These are phyloP conservation scores for Pyralis farinalis DNA, from an alignment of 2,888 invertebrate genomes.

Conservation along the genomic window DNA sequence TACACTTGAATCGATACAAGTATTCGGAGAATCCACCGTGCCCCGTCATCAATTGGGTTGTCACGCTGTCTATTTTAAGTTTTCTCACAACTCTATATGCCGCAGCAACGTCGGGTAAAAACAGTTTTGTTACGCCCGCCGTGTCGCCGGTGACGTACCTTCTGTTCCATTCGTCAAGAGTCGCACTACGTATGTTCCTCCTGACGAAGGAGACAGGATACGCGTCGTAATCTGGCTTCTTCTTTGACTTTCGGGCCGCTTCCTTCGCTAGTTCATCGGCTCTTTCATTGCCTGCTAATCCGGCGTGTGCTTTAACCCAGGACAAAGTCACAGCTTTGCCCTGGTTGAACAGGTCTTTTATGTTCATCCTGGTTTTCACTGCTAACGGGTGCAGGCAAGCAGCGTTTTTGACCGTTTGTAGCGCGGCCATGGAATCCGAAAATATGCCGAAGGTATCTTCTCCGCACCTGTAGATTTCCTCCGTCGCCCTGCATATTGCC, in stretches of 20 bases:
- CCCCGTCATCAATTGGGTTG: neutral
- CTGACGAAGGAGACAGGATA: constrained; percentile 14
- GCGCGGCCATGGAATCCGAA: constrained; percentile 12
- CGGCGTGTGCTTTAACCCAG: constrained; percentile 20
- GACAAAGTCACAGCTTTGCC: constrained; percentile 2
- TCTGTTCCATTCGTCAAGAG: constrained; percentile 5
- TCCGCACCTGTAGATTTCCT: neutral
- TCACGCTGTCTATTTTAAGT: neutral
- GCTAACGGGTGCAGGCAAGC: constrained; percentile 13
- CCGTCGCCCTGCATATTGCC: constrained; percentile 9
- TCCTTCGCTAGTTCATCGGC: constrained; percentile 18
- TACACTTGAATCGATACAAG: neutral
- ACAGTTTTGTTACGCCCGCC: constrained; percentile 10
- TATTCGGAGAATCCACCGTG: neutral
- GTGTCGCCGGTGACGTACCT: constrained; percentile 8
- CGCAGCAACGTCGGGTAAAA: constrained; percentile 9
- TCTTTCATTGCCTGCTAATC: constrained; percentile 16
- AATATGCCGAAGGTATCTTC: neutral
- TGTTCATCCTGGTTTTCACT: neutral
- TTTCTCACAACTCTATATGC: neutral
- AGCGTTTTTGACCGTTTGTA: constrained; percentile 5
- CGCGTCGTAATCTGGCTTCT: neutral
- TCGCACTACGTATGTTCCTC: neutral
- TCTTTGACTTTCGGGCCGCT: constrained; percentile 2
- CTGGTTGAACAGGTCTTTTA: no score